Base-by-base conservation (phyloP, 2,113 vertebrate species). In the Callocephalon fimbriatum region DNA sequence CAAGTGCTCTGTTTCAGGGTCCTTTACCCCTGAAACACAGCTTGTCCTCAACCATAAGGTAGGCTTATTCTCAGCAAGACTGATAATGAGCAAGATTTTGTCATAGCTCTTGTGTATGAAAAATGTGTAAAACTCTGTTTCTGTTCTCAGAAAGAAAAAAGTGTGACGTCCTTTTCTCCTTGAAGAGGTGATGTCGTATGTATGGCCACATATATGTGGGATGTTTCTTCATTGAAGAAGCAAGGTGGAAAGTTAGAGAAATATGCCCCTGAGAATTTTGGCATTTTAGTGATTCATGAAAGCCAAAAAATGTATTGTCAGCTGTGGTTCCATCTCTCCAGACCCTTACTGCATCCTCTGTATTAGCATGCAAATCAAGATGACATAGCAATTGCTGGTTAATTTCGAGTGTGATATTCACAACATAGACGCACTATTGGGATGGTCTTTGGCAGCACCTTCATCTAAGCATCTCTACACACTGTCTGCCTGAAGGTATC, bases 191-290 rank as follows among this genome's bases (percentile, higher is more conserved):
- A 26, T 86, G 42, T 79, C 77, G 82, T 20, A 48, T 22, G 56
- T 87, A 37, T 26, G 23, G 26, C 38, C 51, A 91, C 37, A 85
- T 58, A n/a, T n/a, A 58, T n/a, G 37, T 0, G 1, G 37, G 58
- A 32, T 61, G 5, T 56, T 96, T 86, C 51, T 84, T 93, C 65
- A 54, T 63, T 89, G 86, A 78, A 94, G 32, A 95, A 37, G 32
- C 48, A 95, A 82, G 78, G 66, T 94, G 40, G 27, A 58, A 85
- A 78, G 70, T 70, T 93, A 95, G 77, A 91, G 86, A 96, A 97
- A 90, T 38, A 95, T 16, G 83, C 82, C 48, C 26, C 15, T 17
- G 90, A 96, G 79, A 83, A 53, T 78, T 89, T 22, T 67, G 37
- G 78, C 32, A 81, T 84, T 91, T 84, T 35, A 59, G 25, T 63